Conservation (phyloP, 2,888 invertebrate genomes). For the Polymixis flavicincta region DNA sequence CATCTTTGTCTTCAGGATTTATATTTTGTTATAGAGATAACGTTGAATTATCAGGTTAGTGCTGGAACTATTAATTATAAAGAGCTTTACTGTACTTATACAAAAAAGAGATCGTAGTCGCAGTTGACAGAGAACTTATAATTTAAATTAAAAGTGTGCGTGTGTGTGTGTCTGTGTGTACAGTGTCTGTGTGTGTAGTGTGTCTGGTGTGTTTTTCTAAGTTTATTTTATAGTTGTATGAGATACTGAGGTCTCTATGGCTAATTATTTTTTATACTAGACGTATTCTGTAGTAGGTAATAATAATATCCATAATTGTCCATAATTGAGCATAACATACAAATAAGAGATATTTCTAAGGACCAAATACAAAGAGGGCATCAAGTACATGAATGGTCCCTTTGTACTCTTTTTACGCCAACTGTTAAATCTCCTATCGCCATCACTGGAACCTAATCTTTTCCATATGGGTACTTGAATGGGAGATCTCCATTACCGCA, state of each 20-base stretch:
- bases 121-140: neutral
- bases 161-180: too few relatives aligned
- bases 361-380: neutral
- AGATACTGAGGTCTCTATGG: neutral
- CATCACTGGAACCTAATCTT: conserved; percentile 21
- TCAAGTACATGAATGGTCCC: neutral
- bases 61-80: neutral
- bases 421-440: conserved; percentile 23
- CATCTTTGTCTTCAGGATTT: conserved; percentile 24
- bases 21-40: neutral
- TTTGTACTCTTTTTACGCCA: neutral
- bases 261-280: too few relatives aligned
- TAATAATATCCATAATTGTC: too few relatives aligned
- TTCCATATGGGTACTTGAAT: conserved; percentile 46
- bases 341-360: neutral
- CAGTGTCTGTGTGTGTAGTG: too few relatives aligned
- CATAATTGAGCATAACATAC: neutral
- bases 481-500: conserved; percentile 60
- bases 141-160: neutral
- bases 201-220: neutral
- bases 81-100: too few relatives aligned
- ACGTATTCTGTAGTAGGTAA: too few relatives aligned
- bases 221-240: neutral
- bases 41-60: neutral
- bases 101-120: neutral